These are phyloP conservation scores for Drosophila melanosoma DNA, from an alignment of 2,888 invertebrate genomes.

Conservation along the genomic window DNA sequence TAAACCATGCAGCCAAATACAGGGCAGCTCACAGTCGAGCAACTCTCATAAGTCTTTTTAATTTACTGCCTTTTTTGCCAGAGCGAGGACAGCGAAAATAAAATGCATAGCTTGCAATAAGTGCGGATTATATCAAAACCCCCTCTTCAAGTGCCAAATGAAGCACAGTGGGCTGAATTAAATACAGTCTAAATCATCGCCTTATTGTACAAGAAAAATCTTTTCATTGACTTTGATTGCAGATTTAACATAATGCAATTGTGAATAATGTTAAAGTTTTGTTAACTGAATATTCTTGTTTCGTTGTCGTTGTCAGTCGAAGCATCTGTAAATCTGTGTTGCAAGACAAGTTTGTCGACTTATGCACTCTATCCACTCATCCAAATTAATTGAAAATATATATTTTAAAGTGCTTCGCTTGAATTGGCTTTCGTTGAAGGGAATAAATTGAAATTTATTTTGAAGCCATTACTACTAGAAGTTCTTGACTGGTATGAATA, in stretches of 20 bases:
- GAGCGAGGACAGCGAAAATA: neutral
- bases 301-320: neutral
- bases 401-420: slow-evolving; percentile 5
- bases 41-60: neutral
- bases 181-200: neutral
- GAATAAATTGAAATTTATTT: neutral
- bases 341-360: neutral
- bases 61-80: neutral
- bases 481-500: neutral
- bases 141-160: no score
- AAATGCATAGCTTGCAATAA: neutral
- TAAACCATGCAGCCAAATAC: neutral
- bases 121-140: neutral
- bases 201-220: neutral
- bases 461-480: neutral
- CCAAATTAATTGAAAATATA: neutral
- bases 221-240: neutral
- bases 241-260: no score
- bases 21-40: neutral
- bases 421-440: neutral
- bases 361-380: neutral
- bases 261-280: neutral
- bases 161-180: neutral
- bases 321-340: no score
- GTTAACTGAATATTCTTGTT: neutral